Evolutionary conservation across 2,797 vertebrate genomes (phyloP), one percentile per base, ranked within the genome.

Genomic region (Phrynocephalus guinanensis): DNA sequence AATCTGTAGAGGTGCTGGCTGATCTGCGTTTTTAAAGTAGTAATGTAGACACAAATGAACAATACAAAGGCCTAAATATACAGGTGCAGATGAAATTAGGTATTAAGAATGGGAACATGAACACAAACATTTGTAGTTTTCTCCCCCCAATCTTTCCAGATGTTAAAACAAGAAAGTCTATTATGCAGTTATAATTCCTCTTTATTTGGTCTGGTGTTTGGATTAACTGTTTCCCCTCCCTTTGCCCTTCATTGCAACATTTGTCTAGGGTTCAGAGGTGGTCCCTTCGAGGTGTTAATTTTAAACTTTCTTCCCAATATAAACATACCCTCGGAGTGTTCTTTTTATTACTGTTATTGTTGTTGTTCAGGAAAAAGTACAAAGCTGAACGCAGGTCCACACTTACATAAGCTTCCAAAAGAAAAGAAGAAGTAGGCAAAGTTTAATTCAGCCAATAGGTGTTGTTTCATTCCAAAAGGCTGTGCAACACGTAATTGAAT

Each of bases 111-210:
- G 83, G n/a, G 30, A 75, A 92, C 84, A 44, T 16, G 18, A 30
- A 22, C 30, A 92, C 87, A 86, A 91, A 90, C 88, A 91, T 28
- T 26, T 92, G 67, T 92, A 92, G 88, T 90, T 82, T 88, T 89
- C 89, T 90, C 88, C 87, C 28, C 92, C 94, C 76, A 95, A 86
- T 83, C 84, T 86, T 96, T 96, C 94, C 92, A 96, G 93, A 94
- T 95, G 92, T 95, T 95, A 88, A 93, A 95, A 93, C 68, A 92
- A 94, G 91, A 94, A 94, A 91, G 33, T 76, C 72, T 78, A 94
- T 0, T 2, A 91, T 91, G 92, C 67, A 90, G 91, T 92, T 91
- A 33, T 90, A 66, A 83, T 93, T 38, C 90, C 93, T 90, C 67
- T 60, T 92, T 94, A 87, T 87, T 95, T 94, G 93, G 86, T 77